Evolutionary conservation across 2,113 vertebrate genomes (phyloP).

Genomic region (Colossoma macropomum): DNA sequence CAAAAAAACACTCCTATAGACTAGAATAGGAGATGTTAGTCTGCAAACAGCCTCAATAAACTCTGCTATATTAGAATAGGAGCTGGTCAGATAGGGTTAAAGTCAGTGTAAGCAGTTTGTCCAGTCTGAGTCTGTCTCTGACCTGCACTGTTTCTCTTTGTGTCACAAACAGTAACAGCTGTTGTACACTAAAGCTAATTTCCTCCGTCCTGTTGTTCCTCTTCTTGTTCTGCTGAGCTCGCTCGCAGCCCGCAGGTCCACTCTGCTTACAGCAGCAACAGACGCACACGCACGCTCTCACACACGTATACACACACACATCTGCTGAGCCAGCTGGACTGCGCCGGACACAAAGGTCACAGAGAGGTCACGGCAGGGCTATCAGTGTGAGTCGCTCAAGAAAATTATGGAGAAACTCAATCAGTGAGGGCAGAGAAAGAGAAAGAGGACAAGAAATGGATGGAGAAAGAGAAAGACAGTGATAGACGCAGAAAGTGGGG

Average conservation of each 20-base stretch:
- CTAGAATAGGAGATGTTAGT: too few relatives aligned
- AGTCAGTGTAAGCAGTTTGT: neutral
- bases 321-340: conserved; percentile 39
- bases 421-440: too few relatives aligned
- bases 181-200: conserved; percentile 33
- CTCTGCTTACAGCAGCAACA: neutral
- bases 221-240: conserved; percentile 36
- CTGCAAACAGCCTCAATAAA: too few relatives aligned
- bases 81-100: neutral
- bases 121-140: neutral
- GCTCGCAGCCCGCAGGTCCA: conserved; percentile 56
- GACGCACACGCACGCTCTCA: neutral
- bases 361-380: conserved; percentile 16
- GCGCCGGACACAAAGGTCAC: conserved; percentile 60
- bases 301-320: conserved; percentile 51
- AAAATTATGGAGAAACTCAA: conserved; percentile 55
- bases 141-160: neutral
- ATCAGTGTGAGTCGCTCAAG: conserved; percentile 43
- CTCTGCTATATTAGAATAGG: too few relatives aligned
- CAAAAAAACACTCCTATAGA: too few relatives aligned
- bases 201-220: conserved; percentile 13
- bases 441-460: neutral
- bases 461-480: neutral
- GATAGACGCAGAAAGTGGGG: too few relatives aligned
- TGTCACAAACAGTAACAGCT: conserved; percentile 25